A percentile compares a stretch with the other conserved stretches of the same genome.
phyloP scores from a whole-genome alignment of 2,113 vertebrate genomes.

The Synchiropus splendidus region DNA sequence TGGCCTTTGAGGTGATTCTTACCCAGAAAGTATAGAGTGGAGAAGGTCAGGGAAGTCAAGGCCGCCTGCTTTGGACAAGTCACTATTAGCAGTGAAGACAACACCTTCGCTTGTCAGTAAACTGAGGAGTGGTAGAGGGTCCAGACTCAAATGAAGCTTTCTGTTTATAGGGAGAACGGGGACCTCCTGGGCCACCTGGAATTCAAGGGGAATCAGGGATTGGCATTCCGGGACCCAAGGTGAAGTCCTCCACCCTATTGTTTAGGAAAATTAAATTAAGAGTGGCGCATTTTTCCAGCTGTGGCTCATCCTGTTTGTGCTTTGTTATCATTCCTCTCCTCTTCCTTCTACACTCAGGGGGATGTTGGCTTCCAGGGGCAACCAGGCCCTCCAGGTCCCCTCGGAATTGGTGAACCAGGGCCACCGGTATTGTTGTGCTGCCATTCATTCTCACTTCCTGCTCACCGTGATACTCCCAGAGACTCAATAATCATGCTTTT shows the following conservation, averaged over 20 bases:
- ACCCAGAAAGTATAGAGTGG: slow-evolving; percentile 21
- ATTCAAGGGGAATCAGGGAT: slow-evolving; percentile 81
- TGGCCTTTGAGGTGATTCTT: slow-evolving; percentile 14
- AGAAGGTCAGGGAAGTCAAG: slow-evolving; percentile 7
- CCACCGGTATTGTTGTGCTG: slow-evolving; percentile 62
- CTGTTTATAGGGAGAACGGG: slow-evolving; percentile 77
- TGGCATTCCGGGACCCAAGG: slow-evolving; percentile 80
- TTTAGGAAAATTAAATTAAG: slow-evolving; percentile 2
- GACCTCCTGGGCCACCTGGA: slow-evolving; percentile 76
- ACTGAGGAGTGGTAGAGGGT: too few relatives aligned
- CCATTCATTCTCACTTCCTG: not conserved
- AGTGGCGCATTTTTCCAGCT: not conserved
- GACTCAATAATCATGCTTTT: too few relatives aligned
- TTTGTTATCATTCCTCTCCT: not conserved
- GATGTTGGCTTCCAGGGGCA: slow-evolving; percentile 73
- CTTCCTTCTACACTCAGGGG: slow-evolving; percentile 59
- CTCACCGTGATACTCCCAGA: too few relatives aligned
- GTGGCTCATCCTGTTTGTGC: slow-evolving; percentile 4
- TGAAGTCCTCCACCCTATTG: slow-evolving; percentile 31
- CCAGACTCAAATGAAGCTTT: not conserved
- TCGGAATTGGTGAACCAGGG: slow-evolving; percentile 77
- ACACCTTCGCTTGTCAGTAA: too few relatives aligned
- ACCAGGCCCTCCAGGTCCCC: slow-evolving; percentile 71
- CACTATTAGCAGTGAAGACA: too few relatives aligned
- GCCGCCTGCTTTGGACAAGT: not conserved